These are phyloP conservation scores for Euwallacea fornicatus DNA, from an alignment of 1,140 invertebrate genomes.

Conservation along the genomic window DNA sequence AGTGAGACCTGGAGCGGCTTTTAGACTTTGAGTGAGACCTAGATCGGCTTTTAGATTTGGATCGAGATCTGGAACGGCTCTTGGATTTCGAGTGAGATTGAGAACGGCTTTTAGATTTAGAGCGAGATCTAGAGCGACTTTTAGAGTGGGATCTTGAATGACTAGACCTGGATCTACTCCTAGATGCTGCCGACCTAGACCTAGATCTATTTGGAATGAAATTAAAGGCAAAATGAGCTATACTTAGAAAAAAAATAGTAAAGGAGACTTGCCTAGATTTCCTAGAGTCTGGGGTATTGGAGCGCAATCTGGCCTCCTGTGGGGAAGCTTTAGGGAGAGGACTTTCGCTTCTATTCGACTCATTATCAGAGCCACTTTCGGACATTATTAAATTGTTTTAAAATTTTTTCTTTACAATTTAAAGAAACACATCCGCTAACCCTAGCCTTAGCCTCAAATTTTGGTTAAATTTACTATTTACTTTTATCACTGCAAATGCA, in stretches of 20 bases:
- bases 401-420: too few species aligned
- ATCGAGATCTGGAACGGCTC: conserved; percentile 54
- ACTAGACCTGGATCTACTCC: conserved; percentile 3
- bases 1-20: neutral
- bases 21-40: conserved; percentile 9
- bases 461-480: too few species aligned
- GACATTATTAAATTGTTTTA: neutral
- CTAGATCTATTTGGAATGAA: neutral
- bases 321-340: neutral
- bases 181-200: neutral
- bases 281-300: conserved; percentile 4
- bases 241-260: neutral
- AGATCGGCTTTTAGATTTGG: conserved; percentile 42
- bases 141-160: conserved; percentile 35
- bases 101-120: neutral
- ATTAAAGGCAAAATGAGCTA: neutral
- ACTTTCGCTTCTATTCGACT: neutral
- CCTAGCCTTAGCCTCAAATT: too few species aligned
- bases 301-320: conserved; percentile 2
- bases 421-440: too few species aligned
- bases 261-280: conserved; percentile 10
- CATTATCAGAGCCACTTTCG: conserved; percentile 4
- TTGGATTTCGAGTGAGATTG: conserved; percentile 9
- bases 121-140: conserved; percentile 42
- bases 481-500: too few species aligned